Base-by-base conservation (phyloP, 2,113 vertebrate genomes). In the Phoenicopterus ruber region DNA sequence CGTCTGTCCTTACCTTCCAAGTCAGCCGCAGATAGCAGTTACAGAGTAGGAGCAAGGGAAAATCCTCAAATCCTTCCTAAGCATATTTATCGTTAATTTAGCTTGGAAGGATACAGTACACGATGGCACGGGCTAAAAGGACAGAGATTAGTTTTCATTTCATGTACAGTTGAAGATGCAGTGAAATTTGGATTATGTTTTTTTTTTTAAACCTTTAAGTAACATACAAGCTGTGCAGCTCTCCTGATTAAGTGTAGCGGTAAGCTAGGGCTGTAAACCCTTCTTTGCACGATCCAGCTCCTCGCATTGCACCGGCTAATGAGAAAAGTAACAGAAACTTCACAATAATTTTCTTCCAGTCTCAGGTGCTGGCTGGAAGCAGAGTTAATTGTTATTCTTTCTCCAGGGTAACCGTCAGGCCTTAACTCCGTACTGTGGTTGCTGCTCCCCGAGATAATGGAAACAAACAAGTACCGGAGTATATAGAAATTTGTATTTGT, bases 301-400 rank as follows among this genome's bases (percentile, higher is more conserved):
- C 49, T 46, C 42, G 28, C 50, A 86, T 74, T 83, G 49, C 71
- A 82, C 62, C 66, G 47, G 9, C 46, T 94, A 83, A 93, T 54
- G 67, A 90, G 67, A 49, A 85, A 63, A 95, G 82, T 29, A 90
- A 73, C 73, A 90, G 59, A 70, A 86, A 83, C 66, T 46, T 65
- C 82, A 86, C 38, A 73, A 50, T 54, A 13, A 57, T 90, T 86
- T 94, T 73, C 40, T 42, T 82, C 62, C n/a, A 21, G 11, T 77
- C 49, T 66, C 31, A 20, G 49, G 52, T 29, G 9, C 11, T 62
- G 58, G 6, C 62, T 88, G 59, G 74, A 47, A 88, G 40, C 46
- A 50, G 49, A 94, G 42, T 78, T 95, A 88, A 88, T 77, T 92
- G 71, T 70, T 82, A 83, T 62, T 93, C 54, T 77, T 83, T 73